A percentile compares a stretch with the other conserved stretches of the same genome.
These are phyloP conservation scores for Atta colombica DNA, from an alignment of 1,140 invertebrate species.

Conservation along the genomic window DNA sequence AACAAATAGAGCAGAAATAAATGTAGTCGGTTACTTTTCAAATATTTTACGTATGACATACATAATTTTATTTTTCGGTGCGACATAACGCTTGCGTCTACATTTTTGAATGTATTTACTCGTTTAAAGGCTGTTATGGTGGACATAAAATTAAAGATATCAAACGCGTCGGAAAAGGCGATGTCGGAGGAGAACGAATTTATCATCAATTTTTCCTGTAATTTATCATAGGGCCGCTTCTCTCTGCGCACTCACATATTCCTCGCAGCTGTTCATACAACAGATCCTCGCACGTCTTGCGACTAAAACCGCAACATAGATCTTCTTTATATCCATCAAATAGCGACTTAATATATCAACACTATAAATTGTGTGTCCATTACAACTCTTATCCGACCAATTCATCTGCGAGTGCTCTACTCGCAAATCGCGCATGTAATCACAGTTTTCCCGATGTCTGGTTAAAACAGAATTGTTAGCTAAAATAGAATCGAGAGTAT, in stretches of 20 bases:
- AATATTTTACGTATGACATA: neutral
- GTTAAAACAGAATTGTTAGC: neutral
- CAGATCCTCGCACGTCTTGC: slow-evolving; percentile 28
- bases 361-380: slow-evolving; percentile 56
- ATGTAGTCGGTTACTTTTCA: neutral
- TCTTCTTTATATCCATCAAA: slow-evolving; percentile 55
- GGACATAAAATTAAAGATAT: slow-evolving; percentile 5
- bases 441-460: neutral
- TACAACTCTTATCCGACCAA: slow-evolving; percentile 3
- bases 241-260: slow-evolving; percentile 46
- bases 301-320: slow-evolving; percentile 52
- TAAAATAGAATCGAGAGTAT: slow-evolving; percentile 15
- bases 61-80: neutral
- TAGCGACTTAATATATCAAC: slow-evolving; percentile 63
- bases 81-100: neutral
- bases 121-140: neutral
- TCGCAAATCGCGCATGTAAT: neutral
- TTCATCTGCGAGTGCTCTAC: neutral
- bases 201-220: slow-evolving; percentile 48
- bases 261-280: slow-evolving; percentile 73
- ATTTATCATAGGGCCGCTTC: slow-evolving; percentile 33
- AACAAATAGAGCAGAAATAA: neutral
- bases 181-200: slow-evolving; percentile 36
- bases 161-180: slow-evolving; percentile 15
- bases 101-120: slow-evolving; percentile 1